These are phyloP conservation scores for Piprites chloris DNA, from an alignment of 2,113 vertebrate species.

Conservation along the genomic window DNA sequence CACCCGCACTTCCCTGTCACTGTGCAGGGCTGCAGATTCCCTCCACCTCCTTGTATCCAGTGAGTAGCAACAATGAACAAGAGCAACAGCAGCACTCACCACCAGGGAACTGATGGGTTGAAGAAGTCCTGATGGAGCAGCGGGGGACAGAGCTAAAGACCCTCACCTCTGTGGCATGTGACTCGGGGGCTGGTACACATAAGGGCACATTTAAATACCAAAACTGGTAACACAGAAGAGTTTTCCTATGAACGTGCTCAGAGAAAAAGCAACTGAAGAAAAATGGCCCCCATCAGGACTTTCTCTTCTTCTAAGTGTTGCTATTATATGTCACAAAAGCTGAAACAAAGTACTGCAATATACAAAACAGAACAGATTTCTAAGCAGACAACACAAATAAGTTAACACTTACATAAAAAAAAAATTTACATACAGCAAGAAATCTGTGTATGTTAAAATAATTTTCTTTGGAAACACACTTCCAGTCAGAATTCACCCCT, in stretches of 20 bases:
- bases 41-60: background rate
- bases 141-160: background rate
- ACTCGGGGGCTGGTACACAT: background rate
- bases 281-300: background rate
- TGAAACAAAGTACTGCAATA: background rate
- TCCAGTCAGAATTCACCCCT: background rate
- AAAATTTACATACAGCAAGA: constrained; percentile 58
- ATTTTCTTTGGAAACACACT: constrained; percentile 56
- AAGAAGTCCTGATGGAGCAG: background rate
- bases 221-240: background rate
- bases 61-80: background rate
- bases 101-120: background rate
- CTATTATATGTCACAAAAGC: background rate
- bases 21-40: background rate
- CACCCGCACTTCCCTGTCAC: background rate
- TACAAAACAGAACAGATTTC: constrained; percentile 19
- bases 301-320: background rate
- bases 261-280: background rate
- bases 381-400: constrained; percentile 61
- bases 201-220: background rate
- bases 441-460: constrained; percentile 50
- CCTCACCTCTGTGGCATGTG: background rate
- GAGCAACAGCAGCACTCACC: background rate
- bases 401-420: constrained; percentile 55
- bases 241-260: background rate